These are phyloP conservation scores for Drosophila tsacasi DNA, from an alignment of 1,140 invertebrate species.

Conservation along the genomic window DNA sequence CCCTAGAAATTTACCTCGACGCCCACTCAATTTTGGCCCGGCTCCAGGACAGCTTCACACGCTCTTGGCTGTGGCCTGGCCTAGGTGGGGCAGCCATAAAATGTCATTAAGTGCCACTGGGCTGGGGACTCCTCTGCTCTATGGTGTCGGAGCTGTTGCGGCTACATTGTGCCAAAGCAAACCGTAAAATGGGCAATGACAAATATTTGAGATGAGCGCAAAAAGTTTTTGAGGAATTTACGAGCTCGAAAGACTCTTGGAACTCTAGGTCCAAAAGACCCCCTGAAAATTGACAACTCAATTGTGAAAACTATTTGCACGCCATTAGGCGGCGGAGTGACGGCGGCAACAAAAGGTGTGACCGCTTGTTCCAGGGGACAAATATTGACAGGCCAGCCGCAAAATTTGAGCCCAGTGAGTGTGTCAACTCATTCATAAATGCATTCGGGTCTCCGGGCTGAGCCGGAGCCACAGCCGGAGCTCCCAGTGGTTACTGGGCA, in stretches of 20 bases:
- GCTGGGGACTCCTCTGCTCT: constrained; percentile 3
- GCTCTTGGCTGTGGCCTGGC: constrained; percentile 8
- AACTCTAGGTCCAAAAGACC: background rate
- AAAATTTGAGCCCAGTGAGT: constrained; percentile 45
- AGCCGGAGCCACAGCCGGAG: background rate
- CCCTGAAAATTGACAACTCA: constrained; percentile 62
- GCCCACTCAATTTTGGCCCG: constrained; percentile 31
- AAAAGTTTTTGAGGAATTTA: constrained; percentile 48
- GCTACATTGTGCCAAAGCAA: constrained; percentile 37
- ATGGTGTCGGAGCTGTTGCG: constrained; percentile 1
- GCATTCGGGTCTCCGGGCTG: constrained; percentile 34
- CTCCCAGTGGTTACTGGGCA: constrained; percentile 8
- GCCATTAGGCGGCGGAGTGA: constrained; percentile 55
- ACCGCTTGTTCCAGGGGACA: constrained; percentile 30
- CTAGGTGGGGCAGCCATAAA: constrained; percentile 58
- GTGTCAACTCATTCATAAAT: constrained; percentile 64
- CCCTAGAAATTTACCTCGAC: constrained; percentile 4
- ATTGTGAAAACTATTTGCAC: constrained; percentile 68
- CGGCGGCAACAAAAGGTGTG: constrained; percentile 44
- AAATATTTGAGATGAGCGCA: constrained; percentile 62
- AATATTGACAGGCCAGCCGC: constrained; percentile 43
- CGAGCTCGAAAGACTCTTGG: constrained; percentile 23
- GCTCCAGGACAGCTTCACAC: constrained; percentile 5
- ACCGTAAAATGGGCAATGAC: constrained; percentile 55
- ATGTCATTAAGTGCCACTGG: constrained; percentile 50